Conservation (phyloP, 2,888 invertebrate species). For the Julus scanicus region DNA sequence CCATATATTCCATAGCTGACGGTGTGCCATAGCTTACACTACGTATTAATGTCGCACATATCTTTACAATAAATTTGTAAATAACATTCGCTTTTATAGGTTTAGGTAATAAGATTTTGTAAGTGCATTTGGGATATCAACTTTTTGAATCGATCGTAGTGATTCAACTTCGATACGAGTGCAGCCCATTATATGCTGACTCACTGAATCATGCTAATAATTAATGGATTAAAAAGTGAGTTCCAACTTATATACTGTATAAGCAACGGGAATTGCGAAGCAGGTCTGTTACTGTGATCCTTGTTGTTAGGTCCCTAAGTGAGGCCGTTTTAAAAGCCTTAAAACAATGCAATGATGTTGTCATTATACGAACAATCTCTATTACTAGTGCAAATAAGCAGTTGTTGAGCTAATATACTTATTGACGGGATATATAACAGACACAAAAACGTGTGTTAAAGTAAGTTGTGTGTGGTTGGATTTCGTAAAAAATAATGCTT, state of each 20-base stretch:
- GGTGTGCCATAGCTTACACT: slow-evolving; percentile 14
- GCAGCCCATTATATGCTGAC: background rate
- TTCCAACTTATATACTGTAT: background rate
- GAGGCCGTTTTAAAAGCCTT: background rate
- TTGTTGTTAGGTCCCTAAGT: slow-evolving; percentile 9
- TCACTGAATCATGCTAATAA: background rate
- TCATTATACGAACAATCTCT: slow-evolving; percentile 33
- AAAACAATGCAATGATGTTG: slow-evolving; percentile 28
- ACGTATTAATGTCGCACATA: slow-evolving; percentile 22
- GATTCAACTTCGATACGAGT: background rate
- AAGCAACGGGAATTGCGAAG: background rate
- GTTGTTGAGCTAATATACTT: slow-evolving; percentile 7
- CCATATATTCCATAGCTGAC: slow-evolving; percentile 1
- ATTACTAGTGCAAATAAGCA: background rate
- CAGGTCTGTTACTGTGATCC: slow-evolving; percentile 14
- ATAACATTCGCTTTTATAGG: background rate
- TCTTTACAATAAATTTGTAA: slow-evolving; percentile 7
- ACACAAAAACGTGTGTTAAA: background rate
- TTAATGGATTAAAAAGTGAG: background rate
- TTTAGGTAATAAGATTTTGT: background rate
- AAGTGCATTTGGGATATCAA: slow-evolving; percentile 7
- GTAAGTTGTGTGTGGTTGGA: background rate
- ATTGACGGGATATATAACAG: background rate
- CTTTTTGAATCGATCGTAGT: background rate
- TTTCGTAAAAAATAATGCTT: background rate